Percentiles rank a stretch among this genome's conserved stretches.
These are phyloP conservation scores for Eidolon helvum DNA, from an alignment of 2,113 vertebrate species.

Conservation along the genomic window DNA sequence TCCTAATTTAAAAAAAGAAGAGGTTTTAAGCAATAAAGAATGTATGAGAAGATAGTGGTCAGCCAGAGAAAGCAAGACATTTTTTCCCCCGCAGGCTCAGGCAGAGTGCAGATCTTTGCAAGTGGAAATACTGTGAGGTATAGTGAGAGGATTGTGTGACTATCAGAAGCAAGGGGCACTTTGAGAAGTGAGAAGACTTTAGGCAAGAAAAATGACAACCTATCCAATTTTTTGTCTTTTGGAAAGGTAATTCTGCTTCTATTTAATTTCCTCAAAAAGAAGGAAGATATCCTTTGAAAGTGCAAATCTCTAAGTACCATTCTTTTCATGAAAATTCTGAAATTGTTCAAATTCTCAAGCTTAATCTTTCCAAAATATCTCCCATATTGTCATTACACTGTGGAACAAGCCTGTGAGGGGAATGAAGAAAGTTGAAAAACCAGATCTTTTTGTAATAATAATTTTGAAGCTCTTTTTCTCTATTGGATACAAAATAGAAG, in stretches of 20 bases:
- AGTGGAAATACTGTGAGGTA: not conserved
- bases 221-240: not conserved
- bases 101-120: not conserved
- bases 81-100: not conserved
- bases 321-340: conserved; percentile 30
- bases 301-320: not conserved
- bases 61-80: not conserved
- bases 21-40: not conserved
- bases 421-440: not conserved
- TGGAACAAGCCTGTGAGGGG: not conserved
- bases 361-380: conserved; percentile 11
- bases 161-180: not conserved
- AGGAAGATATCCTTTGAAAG: not conserved
- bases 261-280: conserved; percentile 11
- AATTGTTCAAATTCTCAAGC: not conserved
- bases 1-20: not conserved
- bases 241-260: not conserved
- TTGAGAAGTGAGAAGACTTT: not conserved
- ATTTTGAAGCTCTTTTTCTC: not conserved
- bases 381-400: not conserved
- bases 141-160: not conserved
- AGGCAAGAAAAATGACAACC: not conserved
- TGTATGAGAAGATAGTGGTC: not conserved
- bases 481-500: not conserved
- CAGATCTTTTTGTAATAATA: not conserved